Evolutionary conservation across 2,797 vertebrate genomes (phyloP).

Genomic region (Sebastes hopkinsi): DNA sequence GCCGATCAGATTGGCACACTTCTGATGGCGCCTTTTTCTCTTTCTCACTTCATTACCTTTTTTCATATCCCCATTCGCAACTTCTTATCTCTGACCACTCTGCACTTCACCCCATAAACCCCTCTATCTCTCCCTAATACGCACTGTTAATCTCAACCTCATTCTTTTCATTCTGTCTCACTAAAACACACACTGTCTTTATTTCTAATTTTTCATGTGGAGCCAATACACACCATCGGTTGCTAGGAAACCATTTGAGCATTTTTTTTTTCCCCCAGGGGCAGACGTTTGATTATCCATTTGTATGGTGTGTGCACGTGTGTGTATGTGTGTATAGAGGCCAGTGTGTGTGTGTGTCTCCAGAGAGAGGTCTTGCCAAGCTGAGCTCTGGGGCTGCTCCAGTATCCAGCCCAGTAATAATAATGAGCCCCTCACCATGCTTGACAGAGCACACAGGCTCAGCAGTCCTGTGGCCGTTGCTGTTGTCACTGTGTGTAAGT

Average conservation of each 20-base stretch:
- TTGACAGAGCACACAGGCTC: slow-evolving; percentile 64
- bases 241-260: slow-evolving; percentile 86
- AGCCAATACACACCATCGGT: slow-evolving; percentile 75
- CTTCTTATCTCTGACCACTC: slow-evolving; percentile 62
- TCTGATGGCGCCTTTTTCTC: slow-evolving; percentile 47
- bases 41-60: slow-evolving; percentile 69
- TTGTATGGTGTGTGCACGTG: slow-evolving; percentile 75
- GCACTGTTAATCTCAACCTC: slow-evolving; percentile 65
- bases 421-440: slow-evolving; percentile 74
- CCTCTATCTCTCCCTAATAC: slow-evolving; percentile 63
- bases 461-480: slow-evolving; percentile 55
- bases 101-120: slow-evolving; percentile 62
- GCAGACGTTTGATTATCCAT: slow-evolving; percentile 89
- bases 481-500: slow-evolving; percentile 40
- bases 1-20: slow-evolving; percentile 60
- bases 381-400: slow-evolving; percentile 73
- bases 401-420: slow-evolving; percentile 76
- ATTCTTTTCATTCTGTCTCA: slow-evolving; percentile 63
- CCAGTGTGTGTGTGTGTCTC: slow-evolving; percentile 58
- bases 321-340: slow-evolving; percentile 30
- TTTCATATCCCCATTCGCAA: slow-evolving; percentile 68
- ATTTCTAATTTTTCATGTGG: slow-evolving; percentile 72
- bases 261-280: slow-evolving; percentile 64
- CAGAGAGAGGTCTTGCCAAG: slow-evolving; percentile 74
- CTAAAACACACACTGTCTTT: slow-evolving; percentile 48